Base-by-base conservation (phyloP, 1,140 invertebrate species). In the Microplitis mediator region DNA sequence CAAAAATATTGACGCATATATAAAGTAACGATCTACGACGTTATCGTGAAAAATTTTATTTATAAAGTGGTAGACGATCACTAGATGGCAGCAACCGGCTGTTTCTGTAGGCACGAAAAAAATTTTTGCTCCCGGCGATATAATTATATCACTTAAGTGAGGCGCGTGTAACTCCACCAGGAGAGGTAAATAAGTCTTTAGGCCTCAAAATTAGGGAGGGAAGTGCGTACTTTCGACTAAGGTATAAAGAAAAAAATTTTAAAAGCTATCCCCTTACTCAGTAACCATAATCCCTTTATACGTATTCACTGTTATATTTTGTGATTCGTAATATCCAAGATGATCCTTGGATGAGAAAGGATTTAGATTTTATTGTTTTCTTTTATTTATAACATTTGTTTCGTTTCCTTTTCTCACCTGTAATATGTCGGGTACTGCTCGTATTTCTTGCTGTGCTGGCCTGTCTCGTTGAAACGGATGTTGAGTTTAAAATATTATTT, bases 401-500 rank as follows among this genome's bases (percentile, higher is more conserved):
- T 60, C 60, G 5, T 50, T 72, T 51, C 13, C 13, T 74, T 66
- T 45, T 67, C 76, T 82, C 85, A 91, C 90, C 88, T 89, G 85
- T 98, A 99, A 77, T 88, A 94, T 62, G 93, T 94, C 0, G 97
- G 97, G 82, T 94, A 99, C 78, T 95, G 92, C 80, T 97, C 96
- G 84, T 95, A 97, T 84, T 93, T 93, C 79, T 93, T 94, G 74
- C 91, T 82, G 81, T 93, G 92, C 78, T 92, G 91, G 11, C 95
- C 96, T 66, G 93, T 91, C 82, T 95, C 93, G 84, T 98, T 95
- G 74, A 93, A 95, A 4, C 97, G 89, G 67, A 99, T 92, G 83
- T 95, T 94, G 78, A 98, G 95, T 86, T 98, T 98, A 79, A 97
- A 90, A 83, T 93, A 95, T 85, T 92, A 97, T 80, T 97, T 96